A percentile compares a stretch with the other conserved stretches of the same genome.
phyloP scores from a whole-genome alignment of 1,140 invertebrate genomes.

The Achroia grisella region DNA sequence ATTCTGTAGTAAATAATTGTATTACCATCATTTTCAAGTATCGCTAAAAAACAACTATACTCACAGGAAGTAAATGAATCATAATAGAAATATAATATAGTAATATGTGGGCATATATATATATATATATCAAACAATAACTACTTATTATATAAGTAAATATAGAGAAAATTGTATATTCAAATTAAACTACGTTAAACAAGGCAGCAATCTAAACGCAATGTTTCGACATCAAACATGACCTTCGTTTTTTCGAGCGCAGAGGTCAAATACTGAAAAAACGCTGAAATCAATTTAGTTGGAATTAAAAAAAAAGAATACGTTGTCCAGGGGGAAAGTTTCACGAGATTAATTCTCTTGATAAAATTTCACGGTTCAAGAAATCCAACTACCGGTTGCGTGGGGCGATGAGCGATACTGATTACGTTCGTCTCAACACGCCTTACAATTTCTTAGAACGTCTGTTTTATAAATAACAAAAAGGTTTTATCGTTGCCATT shows the following conservation, averaged over 20 bases:
- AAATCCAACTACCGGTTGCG: conserved; percentile 72
- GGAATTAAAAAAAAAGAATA: conserved; percentile 50
- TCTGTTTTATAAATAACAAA: no score
- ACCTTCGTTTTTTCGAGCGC: conserved; percentile 10
- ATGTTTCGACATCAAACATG: conserved; percentile 10
- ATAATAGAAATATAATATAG: no score
- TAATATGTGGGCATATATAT: no score
- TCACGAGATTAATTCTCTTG: conserved; percentile 69
- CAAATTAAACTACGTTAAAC: not conserved
- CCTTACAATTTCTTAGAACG: conserved; percentile 26
- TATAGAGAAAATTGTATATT: no score
- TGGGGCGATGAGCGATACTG: conserved; percentile 69
- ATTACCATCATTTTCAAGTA: no score
- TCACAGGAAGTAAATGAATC: no score
- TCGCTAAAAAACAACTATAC: no score
- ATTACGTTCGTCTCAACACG: conserved; percentile 48
- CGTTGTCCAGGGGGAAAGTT: conserved; percentile 61
- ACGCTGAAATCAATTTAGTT: conserved; percentile 47
- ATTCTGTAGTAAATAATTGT: no score
- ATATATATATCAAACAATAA: no score
- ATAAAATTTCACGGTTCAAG: conserved; percentile 73
- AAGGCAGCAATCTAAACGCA: not conserved
- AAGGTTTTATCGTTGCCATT: no score
- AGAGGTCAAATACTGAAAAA: conserved; percentile 17
- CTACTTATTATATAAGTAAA: no score